These are phyloP conservation scores for Gracilinanus agilis DNA, from an alignment of 2,113 vertebrate species.

Conservation along the genomic window DNA sequence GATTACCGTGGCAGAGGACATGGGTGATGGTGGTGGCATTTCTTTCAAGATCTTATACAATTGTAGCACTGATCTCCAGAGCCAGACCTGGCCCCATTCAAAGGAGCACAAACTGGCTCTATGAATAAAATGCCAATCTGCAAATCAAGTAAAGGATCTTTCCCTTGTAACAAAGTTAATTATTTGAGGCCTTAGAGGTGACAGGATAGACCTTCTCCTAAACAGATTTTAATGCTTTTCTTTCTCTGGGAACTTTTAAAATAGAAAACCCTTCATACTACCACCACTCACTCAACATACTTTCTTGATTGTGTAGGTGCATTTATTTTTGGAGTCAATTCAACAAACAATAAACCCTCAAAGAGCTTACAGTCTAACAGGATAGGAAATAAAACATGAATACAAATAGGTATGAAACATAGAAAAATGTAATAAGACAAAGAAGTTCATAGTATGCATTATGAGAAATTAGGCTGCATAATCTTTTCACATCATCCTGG, in stretches of 20 bases:
- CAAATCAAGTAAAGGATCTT: background rate
- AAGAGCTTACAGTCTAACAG: background rate
- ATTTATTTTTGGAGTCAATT: background rate
- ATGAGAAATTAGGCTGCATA: background rate
- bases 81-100: background rate
- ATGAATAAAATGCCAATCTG: background rate
- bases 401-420: background rate
- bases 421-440: background rate
- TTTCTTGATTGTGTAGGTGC: background rate
- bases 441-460: background rate
- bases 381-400: background rate
- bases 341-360: background rate
- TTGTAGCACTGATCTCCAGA: background rate
- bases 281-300: background rate
- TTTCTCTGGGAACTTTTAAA: background rate
- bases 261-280: background rate
- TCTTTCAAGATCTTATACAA: background rate
- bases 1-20: background rate
- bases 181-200: background rate
- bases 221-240: background rate
- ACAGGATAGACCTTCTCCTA: background rate
- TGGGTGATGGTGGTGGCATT: fast-evolving
- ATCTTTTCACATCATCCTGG: background rate
- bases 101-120: background rate
- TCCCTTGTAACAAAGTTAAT: background rate